These are phyloP conservation scores for Deilephila porcellus DNA, from an alignment of 2,888 invertebrate genomes.

Conservation along the genomic window DNA sequence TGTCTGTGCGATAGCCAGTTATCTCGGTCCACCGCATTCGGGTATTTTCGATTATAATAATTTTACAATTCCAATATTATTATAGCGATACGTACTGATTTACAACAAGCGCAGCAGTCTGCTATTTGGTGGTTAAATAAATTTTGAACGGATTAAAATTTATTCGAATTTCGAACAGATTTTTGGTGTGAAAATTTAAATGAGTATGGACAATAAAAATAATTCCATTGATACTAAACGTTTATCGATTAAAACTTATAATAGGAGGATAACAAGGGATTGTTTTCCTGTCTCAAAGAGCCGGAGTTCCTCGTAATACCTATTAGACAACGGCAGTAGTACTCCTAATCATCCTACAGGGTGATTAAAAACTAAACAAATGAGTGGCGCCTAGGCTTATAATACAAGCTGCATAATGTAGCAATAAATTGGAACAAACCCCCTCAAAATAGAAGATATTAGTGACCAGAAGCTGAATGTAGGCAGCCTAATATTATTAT, in stretches of 20 bases:
- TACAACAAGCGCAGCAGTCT: neutral
- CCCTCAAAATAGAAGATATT: no score
- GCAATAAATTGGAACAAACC: no score
- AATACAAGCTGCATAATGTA: no score
- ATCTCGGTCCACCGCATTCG: conserved; percentile 54
- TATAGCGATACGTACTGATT: conserved; percentile 17
- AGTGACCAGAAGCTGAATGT: no score
- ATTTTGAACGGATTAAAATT: neutral
- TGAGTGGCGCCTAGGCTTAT: no score
- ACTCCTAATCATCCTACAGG: no score
- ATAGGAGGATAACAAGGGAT: no score
- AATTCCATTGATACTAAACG: neutral
- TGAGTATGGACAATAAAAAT: neutral
- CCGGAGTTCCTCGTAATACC: no score
- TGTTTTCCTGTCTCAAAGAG: no score
- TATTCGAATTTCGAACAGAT: neutral
- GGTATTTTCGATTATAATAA: conserved; percentile 55
- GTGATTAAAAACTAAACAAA: no score
- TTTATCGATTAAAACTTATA: neutral
- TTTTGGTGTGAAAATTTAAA: neutral
- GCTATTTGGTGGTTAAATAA: conserved; percentile 1
- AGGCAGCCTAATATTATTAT: no score
- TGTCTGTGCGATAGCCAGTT: conserved; percentile 58
- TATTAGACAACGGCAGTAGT: no score
- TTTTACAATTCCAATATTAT: conserved; percentile 44